Conservation (phyloP, 2,797 vertebrate species). For the Pseudotriccus pelzelni region DNA sequence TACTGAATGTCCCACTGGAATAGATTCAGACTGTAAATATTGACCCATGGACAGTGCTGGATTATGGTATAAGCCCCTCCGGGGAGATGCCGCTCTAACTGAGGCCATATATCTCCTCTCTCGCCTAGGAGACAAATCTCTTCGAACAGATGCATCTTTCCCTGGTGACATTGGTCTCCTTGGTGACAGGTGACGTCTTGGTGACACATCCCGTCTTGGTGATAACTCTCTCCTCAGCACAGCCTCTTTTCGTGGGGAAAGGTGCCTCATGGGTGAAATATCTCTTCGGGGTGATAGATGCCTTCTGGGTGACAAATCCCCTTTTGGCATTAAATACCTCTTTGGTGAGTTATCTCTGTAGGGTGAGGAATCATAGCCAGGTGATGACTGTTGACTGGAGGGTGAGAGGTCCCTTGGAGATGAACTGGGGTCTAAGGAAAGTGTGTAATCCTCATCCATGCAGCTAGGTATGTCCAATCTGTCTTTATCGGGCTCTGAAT, state of each 20-base stretch:
- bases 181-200: slow-evolving; percentile 89
- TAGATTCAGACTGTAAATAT: slow-evolving; percentile 84
- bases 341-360: slow-evolving; percentile 89
- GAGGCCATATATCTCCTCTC: slow-evolving; percentile 88
- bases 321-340: slow-evolving; percentile 86
- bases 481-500: slow-evolving; percentile 82
- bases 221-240: slow-evolving; percentile 91
- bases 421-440: slow-evolving; percentile 81
- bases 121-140: slow-evolving; percentile 86
- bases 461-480: slow-evolving; percentile 85
- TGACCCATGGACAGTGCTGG: slow-evolving; percentile 82
- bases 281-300: slow-evolving; percentile 89
- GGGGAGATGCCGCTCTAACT: slow-evolving; percentile 90
- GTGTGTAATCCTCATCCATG: slow-evolving; percentile 87
- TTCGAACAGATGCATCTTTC: slow-evolving; percentile 82
- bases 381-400: slow-evolving; percentile 87
- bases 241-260: slow-evolving; percentile 88
- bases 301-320: slow-evolving; percentile 81
- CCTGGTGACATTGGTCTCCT: slow-evolving; percentile 89
- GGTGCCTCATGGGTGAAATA: slow-evolving; percentile 88
- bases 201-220: slow-evolving; percentile 86
- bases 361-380: slow-evolving; percentile 87
- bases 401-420: slow-evolving; percentile 89
- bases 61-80: slow-evolving; percentile 88
- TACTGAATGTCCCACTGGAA: slow-evolving; percentile 80